phyloP scores from a whole-genome alignment of 2,113 vertebrate species.

The Globicephala melas region DNA sequence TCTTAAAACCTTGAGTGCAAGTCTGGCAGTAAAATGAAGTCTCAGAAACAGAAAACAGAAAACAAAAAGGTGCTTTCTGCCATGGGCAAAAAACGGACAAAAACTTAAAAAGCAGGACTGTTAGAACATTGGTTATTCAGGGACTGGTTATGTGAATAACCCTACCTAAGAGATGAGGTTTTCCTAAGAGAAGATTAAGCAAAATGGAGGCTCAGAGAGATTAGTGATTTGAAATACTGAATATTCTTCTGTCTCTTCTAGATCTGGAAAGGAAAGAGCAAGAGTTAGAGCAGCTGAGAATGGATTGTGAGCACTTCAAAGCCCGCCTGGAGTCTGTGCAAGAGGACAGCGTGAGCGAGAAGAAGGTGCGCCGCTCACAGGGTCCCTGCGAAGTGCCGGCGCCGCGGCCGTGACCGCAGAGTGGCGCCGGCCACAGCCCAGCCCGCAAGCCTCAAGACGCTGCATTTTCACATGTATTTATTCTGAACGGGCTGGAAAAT shows the following conservation, averaged over 20 bases:
- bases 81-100: neutral
- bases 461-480: neutral
- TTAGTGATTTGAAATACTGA: neutral
- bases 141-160: neutral
- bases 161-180: neutral
- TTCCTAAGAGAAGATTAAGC: neutral
- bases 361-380: constrained; percentile 84
- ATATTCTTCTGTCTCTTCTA: constrained; percentile 65
- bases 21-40: constrained; percentile 30
- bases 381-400: fast-evolving
- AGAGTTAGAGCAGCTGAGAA: constrained; percentile 86
- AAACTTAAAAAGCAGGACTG: neutral
- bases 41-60: constrained; percentile 10
- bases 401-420: neutral
- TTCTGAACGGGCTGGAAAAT: neutral
- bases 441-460: neutral
- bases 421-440: fast-evolving
- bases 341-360: constrained; percentile 88
- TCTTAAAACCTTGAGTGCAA: neutral
- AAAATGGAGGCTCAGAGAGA: neutral
- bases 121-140: neutral
- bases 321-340: constrained; percentile 87
- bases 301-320: constrained; percentile 89
- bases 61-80: neutral
- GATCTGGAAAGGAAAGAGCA: constrained; percentile 84